Evolutionary conservation across 2,113 vertebrate genomes (phyloP), one percentile per base, ranked within the genome.

Genomic region (Gorsachius goisagi): DNA sequence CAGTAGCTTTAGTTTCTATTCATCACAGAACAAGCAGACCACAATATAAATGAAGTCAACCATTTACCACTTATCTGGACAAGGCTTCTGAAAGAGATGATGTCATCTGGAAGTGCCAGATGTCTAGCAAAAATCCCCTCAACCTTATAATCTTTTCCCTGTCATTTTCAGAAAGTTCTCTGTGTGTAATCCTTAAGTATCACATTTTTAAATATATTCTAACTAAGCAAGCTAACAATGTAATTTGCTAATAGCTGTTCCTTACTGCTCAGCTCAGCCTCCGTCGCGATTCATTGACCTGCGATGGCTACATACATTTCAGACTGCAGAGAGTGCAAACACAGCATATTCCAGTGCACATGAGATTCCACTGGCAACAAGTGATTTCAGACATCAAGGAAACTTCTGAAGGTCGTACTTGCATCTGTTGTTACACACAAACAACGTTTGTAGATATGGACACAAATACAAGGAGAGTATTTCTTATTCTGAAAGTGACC

Each of bases 341-440:
- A 3, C 87, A 92, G 92, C 90, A 89, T 37, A 59, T 95, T 58
- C 64, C 77, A 96, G 69, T 62, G 39, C 62, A 89, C 37, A 59
- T 55, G 20, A 63, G 47, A 94, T 80, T 96, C 81, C 88, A 80
- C 47, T 75, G 66, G 87, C 88, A 97, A 95, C 75, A 94, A 97
- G 74, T 41, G 44, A 97, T 86, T 82, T 85, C 64, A 96, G 91
- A 90, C 58, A 95, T 41, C 60, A 71, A 71, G 89, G 89, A 72
- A 87, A 79, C 49, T 76, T 93, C 62, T 85, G 53, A 97, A 76
- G 28, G 67, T 85, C 62, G 1, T 86, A 64, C 77, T 96, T 85
- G 50, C 39, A 64, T 58, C 94, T 66, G 60, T 9, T 76, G 39
- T 95, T 83, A 85, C 44, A 80, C 50, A 94, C 15, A 90, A 59